Conservation (phyloP, 2,113 vertebrate genomes). For the Hemibagrus wyckioides region DNA sequence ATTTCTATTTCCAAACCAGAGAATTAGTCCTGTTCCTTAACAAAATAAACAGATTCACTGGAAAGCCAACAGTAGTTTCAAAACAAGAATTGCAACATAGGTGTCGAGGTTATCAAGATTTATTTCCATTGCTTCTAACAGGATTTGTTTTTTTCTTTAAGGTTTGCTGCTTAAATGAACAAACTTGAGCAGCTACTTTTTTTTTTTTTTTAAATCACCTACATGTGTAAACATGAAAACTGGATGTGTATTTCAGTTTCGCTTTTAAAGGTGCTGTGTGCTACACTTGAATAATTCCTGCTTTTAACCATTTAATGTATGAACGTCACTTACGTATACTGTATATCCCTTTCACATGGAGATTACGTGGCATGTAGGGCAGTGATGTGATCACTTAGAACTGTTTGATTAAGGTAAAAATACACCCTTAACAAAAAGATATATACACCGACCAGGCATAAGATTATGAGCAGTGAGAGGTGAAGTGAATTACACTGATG, state of each 20-base stretch:
- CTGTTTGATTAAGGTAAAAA: no score
- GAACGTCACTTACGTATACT: constrained; percentile 11
- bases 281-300: constrained; percentile 39
- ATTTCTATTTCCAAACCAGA: background rate
- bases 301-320: constrained; percentile 34
- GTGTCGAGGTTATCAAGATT: background rate
- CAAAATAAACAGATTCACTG: background rate
- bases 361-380: background rate
- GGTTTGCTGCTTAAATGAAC: background rate
- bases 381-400: background rate
- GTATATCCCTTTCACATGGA: background rate
- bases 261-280: constrained; percentile 27
- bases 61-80: background rate
- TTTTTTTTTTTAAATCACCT: background rate
- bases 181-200: constrained; percentile 25
- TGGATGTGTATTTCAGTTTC: constrained; percentile 1
- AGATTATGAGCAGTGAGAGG: no score
- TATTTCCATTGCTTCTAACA: background rate
- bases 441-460: no score
- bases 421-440: background rate
- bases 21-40: background rate
- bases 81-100: background rate
- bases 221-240: constrained; percentile 20
- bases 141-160: background rate
- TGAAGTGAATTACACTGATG: no score